A percentile compares a stretch with the other conserved stretches of the same genome.
Conservation (phyloP, 2,797 vertebrate species). For the Hapalemur alaotrensis region DNA sequence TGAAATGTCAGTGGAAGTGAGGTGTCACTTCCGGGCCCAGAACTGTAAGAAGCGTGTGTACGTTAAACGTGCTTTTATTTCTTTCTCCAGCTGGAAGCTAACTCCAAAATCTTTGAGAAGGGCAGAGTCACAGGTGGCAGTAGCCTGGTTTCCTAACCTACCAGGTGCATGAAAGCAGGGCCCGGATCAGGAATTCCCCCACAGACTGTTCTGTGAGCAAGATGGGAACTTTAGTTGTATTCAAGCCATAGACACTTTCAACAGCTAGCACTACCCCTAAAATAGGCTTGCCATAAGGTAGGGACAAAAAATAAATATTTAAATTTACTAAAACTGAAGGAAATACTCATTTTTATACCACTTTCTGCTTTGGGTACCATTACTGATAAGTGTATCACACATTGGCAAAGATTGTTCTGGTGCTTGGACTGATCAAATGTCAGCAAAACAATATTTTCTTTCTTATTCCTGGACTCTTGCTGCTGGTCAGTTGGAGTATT, state of each 20-base stretch:
- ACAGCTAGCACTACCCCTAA: neutral
- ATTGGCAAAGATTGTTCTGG: neutral
- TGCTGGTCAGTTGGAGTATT: neutral
- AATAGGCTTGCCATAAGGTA: neutral
- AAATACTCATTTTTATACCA: neutral
- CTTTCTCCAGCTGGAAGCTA: neutral
- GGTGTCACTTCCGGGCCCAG: neutral
- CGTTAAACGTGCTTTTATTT: rapidly evolving
- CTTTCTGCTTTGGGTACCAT: neutral
- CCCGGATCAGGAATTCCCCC: too few species aligned
- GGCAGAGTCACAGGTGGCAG: neutral
- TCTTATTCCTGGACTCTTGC: neutral
- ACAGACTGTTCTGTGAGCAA: neutral
- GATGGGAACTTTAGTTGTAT: neutral
- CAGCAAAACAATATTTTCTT: neutral
- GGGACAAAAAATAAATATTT: neutral
- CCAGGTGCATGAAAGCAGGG: neutral
- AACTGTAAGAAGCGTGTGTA: neutral
- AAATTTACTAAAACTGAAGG: neutral
- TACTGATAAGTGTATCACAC: too few species aligned
- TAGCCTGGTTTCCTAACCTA: neutral
- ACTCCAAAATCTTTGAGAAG: neutral
- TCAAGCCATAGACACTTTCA: neutral
- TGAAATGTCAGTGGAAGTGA: neutral
- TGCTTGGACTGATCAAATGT: neutral